These are phyloP conservation scores for Diogma glabrata DNA, from an alignment of 2,888 invertebrate species.

Conservation along the genomic window DNA sequence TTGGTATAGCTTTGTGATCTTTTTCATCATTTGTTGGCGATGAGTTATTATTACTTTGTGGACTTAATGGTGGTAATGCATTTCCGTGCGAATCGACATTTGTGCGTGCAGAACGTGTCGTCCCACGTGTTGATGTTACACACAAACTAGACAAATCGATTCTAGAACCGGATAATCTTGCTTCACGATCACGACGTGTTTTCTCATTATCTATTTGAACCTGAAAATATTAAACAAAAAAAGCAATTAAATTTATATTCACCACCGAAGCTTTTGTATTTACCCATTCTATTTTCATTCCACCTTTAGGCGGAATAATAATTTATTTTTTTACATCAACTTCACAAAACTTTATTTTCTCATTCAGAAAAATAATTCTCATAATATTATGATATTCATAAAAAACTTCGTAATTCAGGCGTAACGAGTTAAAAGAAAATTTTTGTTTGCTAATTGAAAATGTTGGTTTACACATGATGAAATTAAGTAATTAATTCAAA, in stretches of 20 bases:
- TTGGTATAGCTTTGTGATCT: conserved; percentile 21
- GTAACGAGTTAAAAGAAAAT: too few species aligned
- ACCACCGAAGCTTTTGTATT: too few species aligned
- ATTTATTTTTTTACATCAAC: too few species aligned
- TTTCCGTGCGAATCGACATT: conserved; percentile 30
- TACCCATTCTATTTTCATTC: too few species aligned
- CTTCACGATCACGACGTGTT: conserved; percentile 35
- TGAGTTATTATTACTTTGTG: conserved; percentile 21
- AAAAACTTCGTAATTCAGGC: too few species aligned
- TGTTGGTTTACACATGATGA: too few species aligned
- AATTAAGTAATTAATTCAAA: too few species aligned
- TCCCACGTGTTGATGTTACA: conserved; percentile 24
- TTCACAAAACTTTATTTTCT: too few species aligned
- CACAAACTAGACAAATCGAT: conserved; percentile 34
- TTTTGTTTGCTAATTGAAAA: too few species aligned
- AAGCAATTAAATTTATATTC: conserved; percentile 6
- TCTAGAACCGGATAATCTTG: conserved; percentile 27
- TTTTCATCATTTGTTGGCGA: conserved; percentile 15
- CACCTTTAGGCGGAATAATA: too few species aligned
- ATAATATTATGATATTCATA: too few species aligned
- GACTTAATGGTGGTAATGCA: conserved; percentile 25
- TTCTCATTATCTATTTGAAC: conserved; percentile 38
- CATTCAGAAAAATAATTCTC: too few species aligned
- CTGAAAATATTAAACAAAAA: conserved; percentile 23
- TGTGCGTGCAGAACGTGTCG: conserved; percentile 23